Conservation (phyloP, 1,140 invertebrate genomes). For the Euura lappo region DNA sequence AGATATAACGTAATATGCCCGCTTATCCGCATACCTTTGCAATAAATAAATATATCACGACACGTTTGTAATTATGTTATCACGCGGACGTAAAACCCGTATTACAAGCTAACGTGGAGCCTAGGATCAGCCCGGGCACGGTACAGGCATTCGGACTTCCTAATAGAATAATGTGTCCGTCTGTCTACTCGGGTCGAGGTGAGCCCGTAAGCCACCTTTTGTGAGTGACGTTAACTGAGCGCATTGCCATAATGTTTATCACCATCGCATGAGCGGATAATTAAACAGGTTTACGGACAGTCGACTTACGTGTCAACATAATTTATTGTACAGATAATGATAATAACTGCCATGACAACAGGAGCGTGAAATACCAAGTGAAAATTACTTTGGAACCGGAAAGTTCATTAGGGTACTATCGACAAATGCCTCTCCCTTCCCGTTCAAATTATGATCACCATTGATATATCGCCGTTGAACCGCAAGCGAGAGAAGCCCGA, state of each 20-base stretch:
- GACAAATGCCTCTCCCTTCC: too few relatives aligned
- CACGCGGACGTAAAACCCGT: neutral
- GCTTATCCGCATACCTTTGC: too few relatives aligned
- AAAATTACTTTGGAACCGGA: too few relatives aligned
- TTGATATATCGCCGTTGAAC: too few relatives aligned
- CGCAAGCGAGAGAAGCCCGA: too few relatives aligned
- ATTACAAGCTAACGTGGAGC: neutral
- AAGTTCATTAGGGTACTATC: too few relatives aligned
- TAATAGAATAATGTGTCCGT: constrained; percentile 7
- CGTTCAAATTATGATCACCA: too few relatives aligned
- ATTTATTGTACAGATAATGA: constrained; percentile 3
- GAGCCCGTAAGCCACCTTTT: neutral
- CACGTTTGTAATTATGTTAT: constrained; percentile 1
- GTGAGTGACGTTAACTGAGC: constrained; percentile 4
- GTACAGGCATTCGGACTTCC: constrained; percentile 1
- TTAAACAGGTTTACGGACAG: constrained; percentile 3
- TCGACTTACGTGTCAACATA: neutral
- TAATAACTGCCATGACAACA: neutral
- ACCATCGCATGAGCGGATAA: neutral
- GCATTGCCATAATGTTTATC: neutral
- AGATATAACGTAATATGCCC: too few relatives aligned
- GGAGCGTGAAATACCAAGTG: too few relatives aligned
- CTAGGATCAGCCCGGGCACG: neutral
- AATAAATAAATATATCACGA: neutral
- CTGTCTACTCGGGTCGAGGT: constrained; percentile 2